Base-by-base conservation (phyloP, 2,797 vertebrate genomes). In the Coregonus sp. region DNA sequence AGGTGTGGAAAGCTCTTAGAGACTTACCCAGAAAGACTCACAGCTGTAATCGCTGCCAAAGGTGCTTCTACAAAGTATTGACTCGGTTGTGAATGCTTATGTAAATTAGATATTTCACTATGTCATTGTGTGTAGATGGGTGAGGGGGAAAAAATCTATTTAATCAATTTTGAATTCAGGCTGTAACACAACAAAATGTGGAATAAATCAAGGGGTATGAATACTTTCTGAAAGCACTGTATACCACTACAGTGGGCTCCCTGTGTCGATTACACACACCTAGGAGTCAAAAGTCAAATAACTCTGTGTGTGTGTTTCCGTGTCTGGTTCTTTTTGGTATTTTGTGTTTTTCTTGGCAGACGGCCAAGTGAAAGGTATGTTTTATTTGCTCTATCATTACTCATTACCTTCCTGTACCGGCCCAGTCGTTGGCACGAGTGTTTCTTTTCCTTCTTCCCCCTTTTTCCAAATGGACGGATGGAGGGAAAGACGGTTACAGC, bases 281-380 rank as follows among this genome's bases (percentile, higher is more conserved):
- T 76, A 74, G 7, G n/a, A 31, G 61, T 75, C 75, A 68, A 18
- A 68, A 50, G 75, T 80, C 74, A 83, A 72, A 37, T 77, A 73
- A 86, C 83, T 80, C 74, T 81, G 78, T 81, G 65, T 51, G 65
- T 51, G 65, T 85, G 83, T 86, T 88, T 91, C 83, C 31, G 37
- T 82, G 73, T 78, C 80, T 85, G 83, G n/a, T 72, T 40, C 76
- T 84, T 47, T 80, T 84, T 51, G 84, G 84, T 81, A 73, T 63
- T 83, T 76, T 85, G 31, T 71, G 81, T 86, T 89, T 86, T 80
- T 65, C 70, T 86, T 91, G 92, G 89, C 87, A 75, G 63, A 4
- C 52, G 16, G 20, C 85, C 87, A 88, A 66, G 37, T 83, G 56
- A 47, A 85, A 92, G 91, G 90, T 91, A 89, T 89, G 90, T 87